phyloP scores from a whole-genome alignment of 2,113 vertebrate genomes.

The Leucopsar rothschildi region DNA sequence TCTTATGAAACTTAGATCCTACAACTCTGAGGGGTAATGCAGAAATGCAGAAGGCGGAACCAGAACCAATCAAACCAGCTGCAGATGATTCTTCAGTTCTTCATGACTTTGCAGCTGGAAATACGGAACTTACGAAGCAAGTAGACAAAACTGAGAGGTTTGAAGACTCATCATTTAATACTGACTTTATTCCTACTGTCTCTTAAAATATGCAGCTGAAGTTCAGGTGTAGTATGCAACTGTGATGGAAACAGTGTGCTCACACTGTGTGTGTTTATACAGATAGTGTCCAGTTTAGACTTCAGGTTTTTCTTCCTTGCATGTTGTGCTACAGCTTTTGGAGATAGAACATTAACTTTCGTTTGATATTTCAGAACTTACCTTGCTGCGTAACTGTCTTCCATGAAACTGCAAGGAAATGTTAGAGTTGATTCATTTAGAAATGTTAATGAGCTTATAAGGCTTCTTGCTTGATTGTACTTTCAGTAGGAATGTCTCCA shows the following conservation, averaged over 20 bases:
- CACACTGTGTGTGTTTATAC: not conserved
- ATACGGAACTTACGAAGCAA: not conserved
- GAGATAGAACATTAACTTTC: not conserved
- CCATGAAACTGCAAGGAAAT: not conserved
- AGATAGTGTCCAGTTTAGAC: not conserved
- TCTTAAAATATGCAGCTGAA: not conserved
- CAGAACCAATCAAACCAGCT: not conserved
- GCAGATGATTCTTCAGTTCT: not conserved
- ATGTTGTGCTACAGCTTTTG: not conserved
- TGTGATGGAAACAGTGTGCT: not conserved
- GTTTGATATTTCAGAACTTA: not conserved
- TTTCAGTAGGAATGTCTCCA: not conserved
- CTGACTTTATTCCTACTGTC: not conserved
- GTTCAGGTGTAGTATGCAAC: fast-evolving
- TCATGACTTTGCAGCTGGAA: not conserved
- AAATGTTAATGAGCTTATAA: not conserved
- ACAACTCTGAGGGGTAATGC: not conserved
- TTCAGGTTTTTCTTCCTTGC: not conserved
- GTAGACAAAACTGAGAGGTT: constrained; percentile 44
- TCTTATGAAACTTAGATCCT: constrained; percentile 20
- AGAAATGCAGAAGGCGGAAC: constrained; percentile 34
- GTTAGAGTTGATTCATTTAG: not conserved
- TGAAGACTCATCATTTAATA: not conserved
- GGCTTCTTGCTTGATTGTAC: not conserved
- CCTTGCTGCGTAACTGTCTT: not conserved